Base-by-base conservation (phyloP, 2,888 invertebrate genomes). In the Camptogramma bilineatum region DNA sequence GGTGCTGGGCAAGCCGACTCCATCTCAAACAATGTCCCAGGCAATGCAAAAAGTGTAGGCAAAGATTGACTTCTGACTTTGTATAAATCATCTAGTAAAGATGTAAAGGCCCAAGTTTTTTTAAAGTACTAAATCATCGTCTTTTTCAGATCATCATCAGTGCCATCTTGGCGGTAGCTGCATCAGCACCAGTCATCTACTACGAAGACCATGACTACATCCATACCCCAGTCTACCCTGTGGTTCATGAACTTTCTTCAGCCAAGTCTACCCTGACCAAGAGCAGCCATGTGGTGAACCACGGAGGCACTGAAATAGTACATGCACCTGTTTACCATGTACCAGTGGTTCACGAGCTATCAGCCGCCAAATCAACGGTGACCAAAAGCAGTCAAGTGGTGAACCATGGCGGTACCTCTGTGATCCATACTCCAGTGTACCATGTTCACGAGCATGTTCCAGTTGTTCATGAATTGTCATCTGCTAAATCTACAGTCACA, bases 201-300 rank as follows among this genome's bases (percentile, higher is more conserved):
- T 47, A 82, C 3, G 75, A 80, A 18, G 77, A 82, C n/a, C 74
- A 81, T 7, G 68, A 78, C 18, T 82, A 83, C 53, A 61, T 84
- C 44, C 81, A 89, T 55, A 71, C 82, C 47, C 84, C 85, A 0
- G 63, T 73, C 2, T 70, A 79, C 0, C 81, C 82, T 8, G 71
- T 79, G 0, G 66, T 76, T 13, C 80, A 77, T 24, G 68, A 68
- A 46, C 58, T 69, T 8, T 70, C 70, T 13, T 68, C 78, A 47
- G 69, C 75, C 3, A 71, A 69, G 31, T 73, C 71, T 4, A 76
- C 74, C 7, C 39, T 72, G 13, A 73, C 71, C 4, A 74, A 68
- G 55, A 79, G 88, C 83, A 82, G 90, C 80, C 77, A 86, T 73
- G 69, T 89, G 73, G 80, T 92, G 74, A 75, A 79, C 73, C 84